phyloP scores from a whole-genome alignment of 2,113 vertebrate species.

The Amia ocellicauda region DNA sequence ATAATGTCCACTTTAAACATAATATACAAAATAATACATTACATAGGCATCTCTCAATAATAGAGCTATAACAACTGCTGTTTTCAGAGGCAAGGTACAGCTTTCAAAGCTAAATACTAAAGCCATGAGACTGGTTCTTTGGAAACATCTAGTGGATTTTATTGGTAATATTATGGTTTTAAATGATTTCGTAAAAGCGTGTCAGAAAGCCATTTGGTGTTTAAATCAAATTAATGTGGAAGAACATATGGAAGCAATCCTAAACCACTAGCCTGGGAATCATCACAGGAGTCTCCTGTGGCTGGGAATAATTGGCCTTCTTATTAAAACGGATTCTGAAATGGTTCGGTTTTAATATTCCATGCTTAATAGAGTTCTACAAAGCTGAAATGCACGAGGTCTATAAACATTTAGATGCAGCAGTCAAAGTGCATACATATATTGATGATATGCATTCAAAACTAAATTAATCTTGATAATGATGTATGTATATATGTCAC shows the following conservation, averaged over 20 bases:
- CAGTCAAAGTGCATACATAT: not conserved
- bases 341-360: not conserved
- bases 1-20: no score
- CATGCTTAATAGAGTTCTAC: not conserved
- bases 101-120: no score
- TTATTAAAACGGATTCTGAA: not conserved
- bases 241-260: slow-evolving; percentile 8
- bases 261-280: not conserved
- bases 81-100: no score
- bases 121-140: no score
- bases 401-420: not conserved
- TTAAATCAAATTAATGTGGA: slow-evolving; percentile 10
- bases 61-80: no score
- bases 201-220: not conserved
- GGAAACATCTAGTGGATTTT: not conserved
- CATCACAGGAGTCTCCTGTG: not conserved
- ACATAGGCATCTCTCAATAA: no score
- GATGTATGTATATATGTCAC: no score
- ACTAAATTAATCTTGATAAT: no score
- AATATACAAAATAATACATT: no score
- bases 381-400: not conserved
- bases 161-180: not conserved
- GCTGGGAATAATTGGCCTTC: slow-evolving; percentile 17
- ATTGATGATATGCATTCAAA: no score
- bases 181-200: not conserved